Evolutionary conservation across 2,797 vertebrate species (phyloP).

Genomic region (Hippoglossus hippoglossus): DNA sequence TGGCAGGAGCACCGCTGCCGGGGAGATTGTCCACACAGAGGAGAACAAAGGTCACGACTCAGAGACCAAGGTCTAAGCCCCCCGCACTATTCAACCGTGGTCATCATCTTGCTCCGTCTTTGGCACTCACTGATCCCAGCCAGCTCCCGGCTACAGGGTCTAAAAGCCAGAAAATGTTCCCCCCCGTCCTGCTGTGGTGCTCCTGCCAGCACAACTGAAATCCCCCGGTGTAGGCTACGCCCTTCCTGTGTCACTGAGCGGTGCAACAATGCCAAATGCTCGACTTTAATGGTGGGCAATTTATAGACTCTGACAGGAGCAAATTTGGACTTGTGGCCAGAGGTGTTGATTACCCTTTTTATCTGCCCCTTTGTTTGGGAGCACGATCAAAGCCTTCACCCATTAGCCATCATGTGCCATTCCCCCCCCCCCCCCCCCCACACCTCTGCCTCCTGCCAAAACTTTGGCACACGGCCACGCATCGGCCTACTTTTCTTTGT

Average conservation of each 20-base stretch:
- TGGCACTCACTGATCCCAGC: conserved; percentile 64
- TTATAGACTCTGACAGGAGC: conserved; percentile 64
- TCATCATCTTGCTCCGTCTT: conserved; percentile 56
- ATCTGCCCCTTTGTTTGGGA: conserved; percentile 70
- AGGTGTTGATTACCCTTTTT: conserved; percentile 76
- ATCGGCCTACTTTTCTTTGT: conserved; percentile 66
- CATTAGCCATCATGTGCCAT: conserved; percentile 62
- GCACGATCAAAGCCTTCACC: conserved; percentile 71
- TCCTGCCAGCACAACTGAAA: conserved; percentile 34
- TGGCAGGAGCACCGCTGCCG: conserved; percentile 52
- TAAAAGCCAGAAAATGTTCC: neutral
- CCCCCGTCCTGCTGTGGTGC: conserved; percentile 6
- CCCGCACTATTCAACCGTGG: conserved; percentile 61
- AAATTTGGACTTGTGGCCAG: conserved; percentile 65
- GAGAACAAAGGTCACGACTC: conserved; percentile 82
- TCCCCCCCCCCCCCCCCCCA: conserved; percentile 10
- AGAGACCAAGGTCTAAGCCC: conserved; percentile 71
- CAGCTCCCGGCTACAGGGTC: conserved; percentile 47
- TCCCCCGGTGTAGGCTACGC: conserved; percentile 12
- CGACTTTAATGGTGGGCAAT: conserved; percentile 64
- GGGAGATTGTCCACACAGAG: conserved; percentile 57
- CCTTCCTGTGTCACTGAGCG: conserved; percentile 40
- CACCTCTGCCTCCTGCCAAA: conserved; percentile 36
- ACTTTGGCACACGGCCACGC: conserved; percentile 58
- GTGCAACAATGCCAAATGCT: conserved; percentile 60